phyloP scores from a whole-genome alignment of 2,797 vertebrate genomes.

The Triplophysa bombifrons region DNA sequence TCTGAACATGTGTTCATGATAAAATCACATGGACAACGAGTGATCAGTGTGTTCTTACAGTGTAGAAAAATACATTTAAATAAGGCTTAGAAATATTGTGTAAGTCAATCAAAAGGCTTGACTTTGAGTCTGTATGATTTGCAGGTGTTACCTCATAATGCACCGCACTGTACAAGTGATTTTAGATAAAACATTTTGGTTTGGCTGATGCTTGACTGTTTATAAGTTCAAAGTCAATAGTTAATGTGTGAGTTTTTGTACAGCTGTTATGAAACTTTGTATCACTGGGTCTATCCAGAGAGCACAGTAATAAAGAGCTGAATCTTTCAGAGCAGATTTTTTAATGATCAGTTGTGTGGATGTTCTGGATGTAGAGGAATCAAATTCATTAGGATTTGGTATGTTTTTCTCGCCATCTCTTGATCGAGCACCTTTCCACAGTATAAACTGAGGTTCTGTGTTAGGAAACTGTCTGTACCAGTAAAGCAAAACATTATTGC shows the following conservation, averaged over 20 bases:
- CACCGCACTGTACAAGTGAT: not conserved
- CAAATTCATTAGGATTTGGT: conserved; percentile 22
- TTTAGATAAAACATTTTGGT: conserved; percentile 1
- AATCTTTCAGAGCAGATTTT: conserved; percentile 19
- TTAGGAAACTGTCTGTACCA: too few species aligned
- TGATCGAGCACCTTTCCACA: too few species aligned
- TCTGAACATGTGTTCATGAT: too few species aligned
- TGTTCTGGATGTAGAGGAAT: conserved; percentile 12
- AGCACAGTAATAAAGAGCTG: conserved; percentile 43
- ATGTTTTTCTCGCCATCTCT: rapidly evolving
- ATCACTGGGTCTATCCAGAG: conserved; percentile 11
- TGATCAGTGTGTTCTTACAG: too few species aligned
- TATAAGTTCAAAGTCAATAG: conserved; percentile 16
- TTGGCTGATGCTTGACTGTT: conserved; percentile 2
- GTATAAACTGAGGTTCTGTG: too few species aligned
- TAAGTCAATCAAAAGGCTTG: not conserved
- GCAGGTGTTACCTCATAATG: conserved; percentile 20
- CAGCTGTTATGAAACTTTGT: conserved; percentile 26
- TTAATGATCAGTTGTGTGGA: conserved; percentile 36
- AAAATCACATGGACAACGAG: too few species aligned
- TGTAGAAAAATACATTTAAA: too few species aligned
- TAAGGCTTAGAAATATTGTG: too few species aligned
- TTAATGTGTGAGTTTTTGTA: conserved; percentile 32
- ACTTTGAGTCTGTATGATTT: not conserved
- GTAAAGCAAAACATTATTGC: too few species aligned